phyloP scores from a whole-genome alignment of 2,113 vertebrate species.

The Kryptolebias marmoratus region DNA sequence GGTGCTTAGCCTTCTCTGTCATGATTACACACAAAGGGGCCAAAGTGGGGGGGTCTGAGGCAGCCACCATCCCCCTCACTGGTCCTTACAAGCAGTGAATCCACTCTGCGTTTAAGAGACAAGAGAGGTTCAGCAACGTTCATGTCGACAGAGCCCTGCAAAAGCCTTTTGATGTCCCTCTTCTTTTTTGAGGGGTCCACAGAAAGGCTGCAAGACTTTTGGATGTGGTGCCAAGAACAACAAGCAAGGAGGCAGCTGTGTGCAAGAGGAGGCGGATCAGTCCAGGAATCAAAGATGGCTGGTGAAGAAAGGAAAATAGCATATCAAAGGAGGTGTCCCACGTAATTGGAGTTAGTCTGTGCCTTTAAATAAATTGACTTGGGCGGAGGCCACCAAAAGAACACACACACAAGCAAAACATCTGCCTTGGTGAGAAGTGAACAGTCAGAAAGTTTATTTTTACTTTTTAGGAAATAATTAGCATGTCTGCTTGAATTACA shows the following conservation, averaged over 20 bases:
- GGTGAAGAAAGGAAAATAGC: slow-evolving; percentile 74
- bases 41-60: slow-evolving; percentile 43
- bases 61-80: slow-evolving; percentile 11
- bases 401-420: slow-evolving; percentile 30
- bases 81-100: slow-evolving; percentile 20
- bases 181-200: slow-evolving; percentile 66
- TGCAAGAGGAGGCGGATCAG: slow-evolving; percentile 73
- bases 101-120: slow-evolving; percentile 43
- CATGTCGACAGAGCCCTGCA: slow-evolving; percentile 59
- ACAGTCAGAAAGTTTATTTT: slow-evolving; percentile 24
- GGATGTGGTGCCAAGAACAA: slow-evolving; percentile 78
- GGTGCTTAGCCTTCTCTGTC: slow-evolving; percentile 52
- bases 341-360: slow-evolving; percentile 71
- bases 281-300: slow-evolving; percentile 79
- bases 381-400: slow-evolving; percentile 58
- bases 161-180: slow-evolving; percentile 73
- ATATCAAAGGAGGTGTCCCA: slow-evolving; percentile 71
- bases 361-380: slow-evolving; percentile 74
- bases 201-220: slow-evolving; percentile 77
- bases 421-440: slow-evolving; percentile 13
- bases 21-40: slow-evolving; percentile 60
- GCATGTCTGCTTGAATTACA: slow-evolving; percentile 8
- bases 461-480: slow-evolving; percentile 16
- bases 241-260: slow-evolving; percentile 79
- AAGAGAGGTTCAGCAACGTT: slow-evolving; percentile 65